Evolutionary conservation across 2,113 vertebrate genomes (phyloP).

Genomic region (Cyprinodon variegatus): DNA sequence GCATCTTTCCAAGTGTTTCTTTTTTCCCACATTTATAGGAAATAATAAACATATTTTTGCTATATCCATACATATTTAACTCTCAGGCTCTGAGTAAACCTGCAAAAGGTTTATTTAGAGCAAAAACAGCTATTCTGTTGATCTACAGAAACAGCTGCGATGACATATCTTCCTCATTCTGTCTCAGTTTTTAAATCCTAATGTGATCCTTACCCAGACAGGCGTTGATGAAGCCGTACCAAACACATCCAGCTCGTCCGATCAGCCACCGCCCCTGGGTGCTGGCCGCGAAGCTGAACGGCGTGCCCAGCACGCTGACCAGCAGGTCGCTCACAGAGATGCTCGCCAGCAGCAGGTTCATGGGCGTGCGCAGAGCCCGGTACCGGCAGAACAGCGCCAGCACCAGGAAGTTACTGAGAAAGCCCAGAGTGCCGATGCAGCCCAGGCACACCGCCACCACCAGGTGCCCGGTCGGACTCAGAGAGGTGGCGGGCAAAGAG

Average conservation of each 20-base stretch:
- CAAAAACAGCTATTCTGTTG: no score
- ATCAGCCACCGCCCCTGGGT: constrained; percentile 82
- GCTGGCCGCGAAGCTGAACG: constrained; percentile 84
- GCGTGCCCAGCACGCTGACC: constrained; percentile 80
- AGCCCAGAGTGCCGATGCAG: constrained; percentile 77
- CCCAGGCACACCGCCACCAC: constrained; percentile 81
- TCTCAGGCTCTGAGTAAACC: no score
- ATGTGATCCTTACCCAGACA: constrained; percentile 78
- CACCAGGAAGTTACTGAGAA: constrained; percentile 78
- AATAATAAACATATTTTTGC: no score
- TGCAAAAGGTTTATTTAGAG: no score
- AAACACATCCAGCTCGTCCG: constrained; percentile 80
- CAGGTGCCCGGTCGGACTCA: constrained; percentile 79
- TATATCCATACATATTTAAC: no score
- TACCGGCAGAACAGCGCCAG: constrained; percentile 81
- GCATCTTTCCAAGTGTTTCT: no score
- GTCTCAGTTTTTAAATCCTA: background rate
- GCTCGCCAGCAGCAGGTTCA: constrained; percentile 84
- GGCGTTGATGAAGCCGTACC: constrained; percentile 85
- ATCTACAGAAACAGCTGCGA: no score
- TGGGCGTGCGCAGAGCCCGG: constrained; percentile 81
- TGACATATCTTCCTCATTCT: no score
- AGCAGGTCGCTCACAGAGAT: constrained; percentile 83
- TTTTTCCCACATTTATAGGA: no score
- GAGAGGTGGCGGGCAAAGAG: constrained; percentile 39